These are phyloP conservation scores for Oncorhynchus gorbuscha DNA, from an alignment of 2,113 vertebrate genomes.

Conservation along the genomic window DNA sequence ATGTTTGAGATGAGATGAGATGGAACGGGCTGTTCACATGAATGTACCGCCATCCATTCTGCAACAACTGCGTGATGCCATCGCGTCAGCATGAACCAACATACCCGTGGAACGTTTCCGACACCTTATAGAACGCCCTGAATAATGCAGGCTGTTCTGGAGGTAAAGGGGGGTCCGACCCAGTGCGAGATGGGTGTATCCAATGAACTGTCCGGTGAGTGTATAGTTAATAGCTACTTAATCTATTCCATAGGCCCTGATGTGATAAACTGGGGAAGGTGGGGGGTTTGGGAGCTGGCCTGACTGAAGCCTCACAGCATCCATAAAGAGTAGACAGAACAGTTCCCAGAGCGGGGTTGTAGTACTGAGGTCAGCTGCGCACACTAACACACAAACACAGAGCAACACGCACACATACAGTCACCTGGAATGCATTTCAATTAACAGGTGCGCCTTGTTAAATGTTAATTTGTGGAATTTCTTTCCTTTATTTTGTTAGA, in stretches of 20 bases:
- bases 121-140: no score
- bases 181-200: no score
- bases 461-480: not conserved
- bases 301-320: conserved; percentile 17
- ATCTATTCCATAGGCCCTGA: conserved; percentile 30
- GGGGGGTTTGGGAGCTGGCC: conserved; percentile 14
- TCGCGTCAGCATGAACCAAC: no score
- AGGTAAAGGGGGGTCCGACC: no score
- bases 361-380: conserved; percentile 38
- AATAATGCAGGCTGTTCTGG: no score
- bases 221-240: conserved; percentile 20
- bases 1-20: no score
- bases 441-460: not conserved
- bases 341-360: conserved; percentile 25
- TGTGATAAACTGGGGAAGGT: conserved; percentile 33
- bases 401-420: no score
- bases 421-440: not conserved
- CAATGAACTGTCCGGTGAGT: no score
- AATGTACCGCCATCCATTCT: no score
- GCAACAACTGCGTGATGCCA: no score
- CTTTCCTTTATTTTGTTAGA: not conserved
- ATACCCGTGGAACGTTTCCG: no score
- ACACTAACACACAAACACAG: not conserved
- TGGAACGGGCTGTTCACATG: no score
- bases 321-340: conserved; percentile 26